Evolutionary conservation across 2,888 invertebrate species (phyloP).

Genomic region (Caenorhabditis becei): DNA sequence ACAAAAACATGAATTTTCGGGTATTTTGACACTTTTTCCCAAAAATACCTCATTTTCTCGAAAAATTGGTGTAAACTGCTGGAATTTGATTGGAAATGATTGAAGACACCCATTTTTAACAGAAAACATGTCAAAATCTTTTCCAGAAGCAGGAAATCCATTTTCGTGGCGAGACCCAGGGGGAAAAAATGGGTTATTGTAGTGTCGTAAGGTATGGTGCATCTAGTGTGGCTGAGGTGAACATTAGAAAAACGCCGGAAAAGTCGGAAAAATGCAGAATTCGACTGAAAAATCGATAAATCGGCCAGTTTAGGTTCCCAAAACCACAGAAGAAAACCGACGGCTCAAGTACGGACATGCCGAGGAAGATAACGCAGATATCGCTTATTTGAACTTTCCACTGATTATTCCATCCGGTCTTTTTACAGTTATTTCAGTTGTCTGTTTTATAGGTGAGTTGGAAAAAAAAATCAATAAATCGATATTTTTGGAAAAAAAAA

Average conservation of each 20-base stretch:
- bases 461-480: constrained; percentile 1
- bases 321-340: constrained; percentile 66
- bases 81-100: too few species aligned
- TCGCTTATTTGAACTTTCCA: constrained; percentile 77
- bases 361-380: constrained; percentile 80
- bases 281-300: background rate
- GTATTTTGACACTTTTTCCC: too few species aligned
- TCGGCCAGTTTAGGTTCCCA: constrained; percentile 61
- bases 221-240: too few species aligned
- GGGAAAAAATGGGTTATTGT: too few species aligned
- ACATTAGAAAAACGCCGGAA: background rate
- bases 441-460: constrained; percentile 3
- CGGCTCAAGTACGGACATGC: constrained; percentile 71
- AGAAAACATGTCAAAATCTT: too few species aligned
- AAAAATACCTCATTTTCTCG: too few species aligned
- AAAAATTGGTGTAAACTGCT: too few species aligned
- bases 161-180: too few species aligned
- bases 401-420: constrained; percentile 66
- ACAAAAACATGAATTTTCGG: too few species aligned
- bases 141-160: too few species aligned
- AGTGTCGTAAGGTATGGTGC: too few species aligned
- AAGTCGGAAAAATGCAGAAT: background rate
- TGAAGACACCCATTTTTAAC: too few species aligned
- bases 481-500: background rate
- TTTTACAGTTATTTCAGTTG: constrained; percentile 43